A percentile compares a stretch with the other conserved stretches of the same genome.
Evolutionary conservation across 2,888 invertebrate species (phyloP).

Genomic region (Drosophila maculinotata): DNA sequence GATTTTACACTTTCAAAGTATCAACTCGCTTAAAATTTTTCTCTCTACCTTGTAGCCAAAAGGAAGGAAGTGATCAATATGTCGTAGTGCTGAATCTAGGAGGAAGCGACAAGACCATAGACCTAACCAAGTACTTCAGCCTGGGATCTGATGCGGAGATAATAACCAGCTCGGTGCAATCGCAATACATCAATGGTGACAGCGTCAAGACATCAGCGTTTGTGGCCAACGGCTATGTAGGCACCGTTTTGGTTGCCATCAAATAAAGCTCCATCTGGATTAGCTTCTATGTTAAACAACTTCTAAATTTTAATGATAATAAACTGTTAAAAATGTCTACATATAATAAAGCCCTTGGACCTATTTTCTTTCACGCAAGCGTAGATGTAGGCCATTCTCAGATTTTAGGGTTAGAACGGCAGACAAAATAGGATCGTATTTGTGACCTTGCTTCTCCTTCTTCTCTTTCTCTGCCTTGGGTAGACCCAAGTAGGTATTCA

Average conservation of each 20-base stretch:
- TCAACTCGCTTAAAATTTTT: background rate
- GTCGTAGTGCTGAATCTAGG: conserved; percentile 87
- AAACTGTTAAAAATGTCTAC: background rate
- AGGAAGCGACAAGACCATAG: conserved; percentile 84
- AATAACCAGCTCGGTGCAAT: conserved; percentile 83
- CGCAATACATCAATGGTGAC: conserved; percentile 82
- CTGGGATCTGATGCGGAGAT: conserved; percentile 79
- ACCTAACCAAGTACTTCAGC: conserved; percentile 83
- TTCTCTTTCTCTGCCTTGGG: conserved; percentile 38
- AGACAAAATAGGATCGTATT: conserved; percentile 84
- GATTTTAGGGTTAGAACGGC: conserved; percentile 86
- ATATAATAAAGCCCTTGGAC: conserved; percentile 1
- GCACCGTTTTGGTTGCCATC: conserved; percentile 79
- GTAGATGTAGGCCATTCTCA: conserved; percentile 85
- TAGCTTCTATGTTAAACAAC: background rate
- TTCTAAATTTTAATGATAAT: conserved; percentile 6
- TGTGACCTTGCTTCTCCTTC: conserved; percentile 52
- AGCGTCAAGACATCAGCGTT: conserved; percentile 68
- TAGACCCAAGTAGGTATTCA: conserved; percentile 63
- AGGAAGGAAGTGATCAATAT: conserved; percentile 76
- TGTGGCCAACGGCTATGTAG: conserved; percentile 76
- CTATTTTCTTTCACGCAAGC: conserved; percentile 79
- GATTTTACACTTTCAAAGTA: fast-evolving
- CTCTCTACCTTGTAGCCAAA: conserved; percentile 57
- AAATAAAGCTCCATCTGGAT: conserved; percentile 12